Conservation (phyloP, 2,888 invertebrate genomes). For the Ceraclea dissimilis region DNA sequence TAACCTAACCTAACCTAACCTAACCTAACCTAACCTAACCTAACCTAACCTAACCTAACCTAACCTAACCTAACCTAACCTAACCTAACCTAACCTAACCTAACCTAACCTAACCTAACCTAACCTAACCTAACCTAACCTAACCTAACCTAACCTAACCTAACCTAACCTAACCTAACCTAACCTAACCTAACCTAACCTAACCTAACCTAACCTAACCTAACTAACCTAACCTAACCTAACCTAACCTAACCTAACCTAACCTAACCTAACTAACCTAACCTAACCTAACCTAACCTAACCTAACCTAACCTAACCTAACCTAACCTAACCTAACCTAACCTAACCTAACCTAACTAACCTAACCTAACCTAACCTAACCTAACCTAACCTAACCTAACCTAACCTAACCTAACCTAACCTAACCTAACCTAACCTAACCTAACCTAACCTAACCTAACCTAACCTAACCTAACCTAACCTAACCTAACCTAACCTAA, state of each 20-base stretch:
- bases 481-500: constrained; percentile 3
- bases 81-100: constrained; percentile 26
- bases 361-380: constrained; percentile 25
- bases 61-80: constrained; percentile 19
- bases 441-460: constrained; percentile 26
- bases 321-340: constrained; percentile 23
- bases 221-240: constrained; percentile 25
- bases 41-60: constrained; percentile 7
- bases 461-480: constrained; percentile 23
- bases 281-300: constrained; percentile 4
- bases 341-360: constrained; percentile 23
- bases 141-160: constrained; percentile 27
- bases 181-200: constrained; percentile 25
- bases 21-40: constrained; percentile 7
- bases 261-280: constrained; percentile 15
- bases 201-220: constrained; percentile 22
- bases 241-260: constrained; percentile 10
- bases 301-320: constrained; percentile 23
- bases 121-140: constrained; percentile 23
- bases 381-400: constrained; percentile 23
- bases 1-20: constrained; percentile 8
- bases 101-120: constrained; percentile 20
- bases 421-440: constrained; percentile 27
- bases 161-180: constrained; percentile 27
- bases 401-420: constrained; percentile 26